A percentile compares a stretch with the other conserved stretches of the same genome.
These are phyloP conservation scores for Cantharis rufa DNA, from an alignment of 2,888 invertebrate species.

Conservation along the genomic window DNA sequence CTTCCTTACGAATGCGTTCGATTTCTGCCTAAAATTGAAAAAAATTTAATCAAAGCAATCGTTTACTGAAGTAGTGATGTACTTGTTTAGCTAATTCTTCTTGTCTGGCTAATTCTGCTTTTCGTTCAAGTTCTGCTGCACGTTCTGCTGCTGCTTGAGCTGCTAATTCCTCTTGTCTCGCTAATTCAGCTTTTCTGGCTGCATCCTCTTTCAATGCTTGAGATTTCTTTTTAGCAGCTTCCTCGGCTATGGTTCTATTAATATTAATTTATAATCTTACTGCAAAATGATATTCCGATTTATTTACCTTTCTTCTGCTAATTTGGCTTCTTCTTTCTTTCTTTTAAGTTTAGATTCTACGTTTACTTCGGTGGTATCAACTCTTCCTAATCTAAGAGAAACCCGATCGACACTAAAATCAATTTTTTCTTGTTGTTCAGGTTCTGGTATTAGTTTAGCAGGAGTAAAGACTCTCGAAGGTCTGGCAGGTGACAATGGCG, in stretches of 20 bases:
- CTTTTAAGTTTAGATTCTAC: slow-evolving; percentile 59
- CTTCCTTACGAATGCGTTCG: slow-evolving; percentile 59
- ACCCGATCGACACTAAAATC: slow-evolving; percentile 68
- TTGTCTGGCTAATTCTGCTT: slow-evolving; percentile 50
- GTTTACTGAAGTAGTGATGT: slow-evolving; percentile 1
- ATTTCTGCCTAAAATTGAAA: slow-evolving; percentile 55
- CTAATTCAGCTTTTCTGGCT: slow-evolving; percentile 59
- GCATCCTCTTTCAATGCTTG: slow-evolving; percentile 53
- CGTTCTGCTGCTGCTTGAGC: slow-evolving; percentile 57
- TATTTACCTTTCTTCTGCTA: slow-evolving; percentile 65
- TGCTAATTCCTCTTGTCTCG: slow-evolving; percentile 55
- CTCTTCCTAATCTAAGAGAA: slow-evolving; percentile 43
- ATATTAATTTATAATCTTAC: background rate
- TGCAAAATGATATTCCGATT: background rate
- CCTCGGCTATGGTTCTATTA: slow-evolving; percentile 61
- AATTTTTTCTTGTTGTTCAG: slow-evolving; percentile 52
- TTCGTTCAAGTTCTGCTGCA: slow-evolving; percentile 53
- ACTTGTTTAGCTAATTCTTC: slow-evolving; percentile 53
- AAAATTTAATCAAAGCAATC: background rate
- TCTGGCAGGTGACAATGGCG: slow-evolving; percentile 65
- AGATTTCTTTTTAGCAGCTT: slow-evolving; percentile 61
- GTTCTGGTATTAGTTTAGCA: slow-evolving; percentile 63
- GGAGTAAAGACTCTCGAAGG: slow-evolving; percentile 71
- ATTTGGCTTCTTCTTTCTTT: slow-evolving; percentile 66
- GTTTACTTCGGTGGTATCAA: slow-evolving; percentile 30